phyloP scores from a whole-genome alignment of 1,140 invertebrate species.

The Dendrolimus punctatus region DNA sequence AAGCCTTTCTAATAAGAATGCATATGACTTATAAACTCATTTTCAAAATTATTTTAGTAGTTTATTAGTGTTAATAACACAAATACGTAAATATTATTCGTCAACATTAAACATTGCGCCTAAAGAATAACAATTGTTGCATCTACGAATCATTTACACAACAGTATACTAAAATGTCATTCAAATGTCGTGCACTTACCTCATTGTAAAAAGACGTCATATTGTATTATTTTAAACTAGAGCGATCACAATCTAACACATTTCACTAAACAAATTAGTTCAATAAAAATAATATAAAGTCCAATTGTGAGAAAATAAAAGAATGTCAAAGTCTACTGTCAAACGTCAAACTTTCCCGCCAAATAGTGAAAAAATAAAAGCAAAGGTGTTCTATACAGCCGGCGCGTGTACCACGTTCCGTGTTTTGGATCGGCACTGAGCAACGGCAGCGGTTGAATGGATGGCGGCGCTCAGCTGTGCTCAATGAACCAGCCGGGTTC shows the following conservation, averaged over 20 bases:
- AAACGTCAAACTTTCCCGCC: slow-evolving; percentile 47
- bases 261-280: slow-evolving; percentile 22
- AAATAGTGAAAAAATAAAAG: slow-evolving; percentile 38
- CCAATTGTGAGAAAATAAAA: not conserved
- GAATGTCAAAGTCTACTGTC: not conserved
- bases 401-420: slow-evolving; percentile 59
- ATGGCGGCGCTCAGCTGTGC: slow-evolving; percentile 49
- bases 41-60: too few species aligned
- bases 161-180: slow-evolving; percentile 56
- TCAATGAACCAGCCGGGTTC: slow-evolving; percentile 65
- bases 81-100: too few species aligned
- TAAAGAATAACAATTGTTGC: too few species aligned
- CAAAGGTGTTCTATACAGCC: slow-evolving; percentile 40
- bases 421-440: slow-evolving; percentile 61
- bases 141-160: slow-evolving; percentile 26
- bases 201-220: slow-evolving; percentile 62
- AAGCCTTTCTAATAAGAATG: too few species aligned
- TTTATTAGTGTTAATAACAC: too few species aligned
- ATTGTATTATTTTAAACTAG: slow-evolving; percentile 29
- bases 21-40: too few species aligned
- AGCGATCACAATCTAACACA: slow-evolving; percentile 41
- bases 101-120: too few species aligned
- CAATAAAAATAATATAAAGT: slow-evolving; percentile 1
- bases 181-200: slow-evolving; percentile 61
- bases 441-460: slow-evolving; percentile 47